Conservation (phyloP, 2,888 invertebrate species). For the Nycteola revayana region DNA sequence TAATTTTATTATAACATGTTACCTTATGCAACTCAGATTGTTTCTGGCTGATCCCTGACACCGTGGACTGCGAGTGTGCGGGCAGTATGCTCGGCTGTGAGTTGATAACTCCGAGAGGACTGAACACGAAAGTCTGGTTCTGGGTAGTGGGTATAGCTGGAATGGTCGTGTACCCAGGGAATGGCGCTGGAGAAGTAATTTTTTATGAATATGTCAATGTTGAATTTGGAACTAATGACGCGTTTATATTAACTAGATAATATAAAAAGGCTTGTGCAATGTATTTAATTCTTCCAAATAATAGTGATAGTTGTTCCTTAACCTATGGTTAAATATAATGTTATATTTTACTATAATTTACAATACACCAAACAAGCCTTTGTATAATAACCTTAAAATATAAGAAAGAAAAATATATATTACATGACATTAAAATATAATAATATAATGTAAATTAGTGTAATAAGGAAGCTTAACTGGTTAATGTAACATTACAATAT, state of each 20-base stretch:
- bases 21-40: conserved; percentile 86
- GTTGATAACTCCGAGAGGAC: conserved; percentile 86
- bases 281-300: background rate
- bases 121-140: conserved; percentile 89
- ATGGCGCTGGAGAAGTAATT: conserved; percentile 76
- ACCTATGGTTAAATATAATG: no score
- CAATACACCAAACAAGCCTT: no score
- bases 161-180: conserved; percentile 89
- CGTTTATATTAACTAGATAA: background rate
- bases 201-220: no score
- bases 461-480: background rate
- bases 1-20: no score
- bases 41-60: conserved; percentile 78
- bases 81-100: conserved; percentile 86
- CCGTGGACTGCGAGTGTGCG: conserved; percentile 79
- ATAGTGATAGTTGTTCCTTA: no score
- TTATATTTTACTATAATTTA: no score
- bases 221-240: no score
- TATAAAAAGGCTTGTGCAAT: background rate
- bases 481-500: conserved; percentile 17
- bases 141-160: conserved; percentile 90
- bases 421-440: no score
- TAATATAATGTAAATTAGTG: no score
- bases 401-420: no score
- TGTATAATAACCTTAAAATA: no score